Conservation (phyloP, 2,797 vertebrate species). For the Bovichtus diacanthus region DNA sequence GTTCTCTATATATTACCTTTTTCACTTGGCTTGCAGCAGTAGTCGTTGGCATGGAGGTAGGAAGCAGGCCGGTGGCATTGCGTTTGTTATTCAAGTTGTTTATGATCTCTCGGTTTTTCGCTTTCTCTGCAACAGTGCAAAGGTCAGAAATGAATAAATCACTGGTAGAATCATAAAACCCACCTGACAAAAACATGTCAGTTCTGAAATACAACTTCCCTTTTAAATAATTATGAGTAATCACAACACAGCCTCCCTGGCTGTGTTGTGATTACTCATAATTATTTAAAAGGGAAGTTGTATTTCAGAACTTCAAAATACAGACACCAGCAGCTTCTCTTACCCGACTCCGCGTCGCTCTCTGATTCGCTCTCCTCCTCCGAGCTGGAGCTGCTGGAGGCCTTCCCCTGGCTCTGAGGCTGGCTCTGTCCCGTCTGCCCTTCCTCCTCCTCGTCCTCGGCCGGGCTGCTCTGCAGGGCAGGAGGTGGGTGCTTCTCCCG, state of each 20-base stretch:
- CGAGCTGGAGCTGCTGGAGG: slow-evolving; percentile 89
- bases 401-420: slow-evolving; percentile 76
- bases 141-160: slow-evolving; percentile 13
- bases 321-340: slow-evolving; percentile 12
- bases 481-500: slow-evolving; percentile 87
- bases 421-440: slow-evolving; percentile 66
- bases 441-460: slow-evolving; percentile 88
- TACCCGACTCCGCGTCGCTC: slow-evolving; percentile 87
- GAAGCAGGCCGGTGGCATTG: slow-evolving; percentile 78
- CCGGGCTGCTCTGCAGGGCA: slow-evolving; percentile 82
- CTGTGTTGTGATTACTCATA: not conserved
- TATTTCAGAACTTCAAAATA: not conserved
- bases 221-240: not conserved
- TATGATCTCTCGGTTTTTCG: slow-evolving; percentile 88
- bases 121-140: slow-evolving; percentile 82
- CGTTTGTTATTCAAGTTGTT: slow-evolving; percentile 92
- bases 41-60: slow-evolving; percentile 77
- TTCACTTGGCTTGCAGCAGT: slow-evolving; percentile 77
- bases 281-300: not conserved
- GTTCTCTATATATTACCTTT: slow-evolving; percentile 73
- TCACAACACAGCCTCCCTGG: not conserved
- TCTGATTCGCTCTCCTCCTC: slow-evolving; percentile 89
- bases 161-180: not conserved
- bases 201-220: not conserved
- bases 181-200: not conserved